A percentile compares a stretch with the other conserved stretches of the same genome.
Evolutionary conservation across 2,797 vertebrate genomes (phyloP).

Genomic region (Macropodus opercularis): DNA sequence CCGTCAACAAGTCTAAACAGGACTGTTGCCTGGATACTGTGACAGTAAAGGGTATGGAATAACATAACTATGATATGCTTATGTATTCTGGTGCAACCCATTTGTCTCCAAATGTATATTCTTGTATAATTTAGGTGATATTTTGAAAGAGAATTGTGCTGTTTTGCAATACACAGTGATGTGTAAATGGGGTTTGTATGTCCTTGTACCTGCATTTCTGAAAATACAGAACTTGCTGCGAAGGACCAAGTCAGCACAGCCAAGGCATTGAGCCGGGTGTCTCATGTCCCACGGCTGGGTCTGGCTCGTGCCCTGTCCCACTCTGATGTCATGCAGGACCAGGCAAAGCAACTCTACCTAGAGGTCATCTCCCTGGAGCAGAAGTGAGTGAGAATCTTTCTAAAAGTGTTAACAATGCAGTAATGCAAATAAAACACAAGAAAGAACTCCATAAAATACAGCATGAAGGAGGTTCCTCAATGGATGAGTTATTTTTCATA

Average conservation of each 20-base stretch:
- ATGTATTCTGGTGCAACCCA: not conserved
- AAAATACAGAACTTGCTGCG: constrained; percentile 44
- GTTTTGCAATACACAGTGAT: not conserved
- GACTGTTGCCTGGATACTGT: constrained; percentile 23
- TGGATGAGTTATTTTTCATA: no score
- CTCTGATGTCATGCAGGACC: constrained; percentile 53
- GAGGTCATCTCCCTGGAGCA: constrained; percentile 76
- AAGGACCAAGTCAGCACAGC: constrained; percentile 1
- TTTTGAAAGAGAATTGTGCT: not conserved
- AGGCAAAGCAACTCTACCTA: constrained; percentile 65
- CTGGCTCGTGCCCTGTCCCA: constrained; percentile 71
- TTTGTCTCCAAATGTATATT: not conserved
- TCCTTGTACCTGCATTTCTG: no score
- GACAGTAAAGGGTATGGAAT: constrained; percentile 44
- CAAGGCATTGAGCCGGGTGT: constrained; percentile 64
- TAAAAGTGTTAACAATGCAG: no score
- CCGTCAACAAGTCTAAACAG: constrained; percentile 35
- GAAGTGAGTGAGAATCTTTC: constrained; percentile 48
- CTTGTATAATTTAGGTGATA: not conserved
- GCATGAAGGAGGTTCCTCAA: not conserved
- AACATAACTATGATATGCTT: not conserved
- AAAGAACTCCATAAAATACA: not conserved
- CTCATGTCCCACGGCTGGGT: constrained; percentile 68
- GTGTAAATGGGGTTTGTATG: not conserved
- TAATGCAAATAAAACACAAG: no score